Conservation (phyloP, 1,140 invertebrate genomes). For the Trissolcus basalis region DNA sequence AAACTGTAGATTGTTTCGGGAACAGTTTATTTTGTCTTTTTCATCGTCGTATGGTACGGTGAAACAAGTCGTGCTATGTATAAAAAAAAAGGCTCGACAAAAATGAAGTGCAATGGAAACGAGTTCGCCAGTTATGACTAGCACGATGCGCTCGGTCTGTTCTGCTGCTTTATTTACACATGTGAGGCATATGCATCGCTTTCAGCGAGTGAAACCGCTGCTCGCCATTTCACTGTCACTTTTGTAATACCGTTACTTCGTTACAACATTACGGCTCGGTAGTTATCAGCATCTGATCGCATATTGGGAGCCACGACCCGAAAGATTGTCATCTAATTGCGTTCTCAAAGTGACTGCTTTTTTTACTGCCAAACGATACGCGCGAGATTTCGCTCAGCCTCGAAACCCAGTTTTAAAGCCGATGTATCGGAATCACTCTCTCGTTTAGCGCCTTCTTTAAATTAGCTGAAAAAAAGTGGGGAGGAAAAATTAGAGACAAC, state of each 20-base stretch:
- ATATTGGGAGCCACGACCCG: constrained; percentile 39
- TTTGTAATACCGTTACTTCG: constrained; percentile 71
- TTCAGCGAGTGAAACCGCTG: constrained; percentile 66
- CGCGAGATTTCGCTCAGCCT: constrained; percentile 16
- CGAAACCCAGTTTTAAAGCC: constrained; percentile 11
- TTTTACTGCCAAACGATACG: constrained; percentile 5
- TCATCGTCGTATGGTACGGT: too few species aligned
- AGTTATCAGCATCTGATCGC: constrained; percentile 55
- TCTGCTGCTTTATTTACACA: constrained; percentile 59
- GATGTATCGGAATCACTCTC: not conserved
- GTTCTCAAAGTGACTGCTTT: constrained; percentile 12
- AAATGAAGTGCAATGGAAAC: constrained; percentile 5
- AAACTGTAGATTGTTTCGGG: too few species aligned
- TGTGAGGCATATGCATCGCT: constrained; percentile 62
- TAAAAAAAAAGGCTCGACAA: not conserved
- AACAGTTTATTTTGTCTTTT: too few species aligned
- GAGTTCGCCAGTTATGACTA: constrained; percentile 44
- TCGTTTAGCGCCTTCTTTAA: not conserved
- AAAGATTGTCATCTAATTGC: constrained; percentile 45
- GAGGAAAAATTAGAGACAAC: too few species aligned
- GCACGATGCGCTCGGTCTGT: constrained; percentile 52
- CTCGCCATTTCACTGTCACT: constrained; percentile 70
- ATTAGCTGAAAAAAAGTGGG: too few species aligned
- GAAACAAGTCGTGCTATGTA: too few species aligned
- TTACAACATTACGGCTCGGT: constrained; percentile 61